Conservation (phyloP, 2,113 vertebrate genomes). For the Caloenas nicobarica region DNA sequence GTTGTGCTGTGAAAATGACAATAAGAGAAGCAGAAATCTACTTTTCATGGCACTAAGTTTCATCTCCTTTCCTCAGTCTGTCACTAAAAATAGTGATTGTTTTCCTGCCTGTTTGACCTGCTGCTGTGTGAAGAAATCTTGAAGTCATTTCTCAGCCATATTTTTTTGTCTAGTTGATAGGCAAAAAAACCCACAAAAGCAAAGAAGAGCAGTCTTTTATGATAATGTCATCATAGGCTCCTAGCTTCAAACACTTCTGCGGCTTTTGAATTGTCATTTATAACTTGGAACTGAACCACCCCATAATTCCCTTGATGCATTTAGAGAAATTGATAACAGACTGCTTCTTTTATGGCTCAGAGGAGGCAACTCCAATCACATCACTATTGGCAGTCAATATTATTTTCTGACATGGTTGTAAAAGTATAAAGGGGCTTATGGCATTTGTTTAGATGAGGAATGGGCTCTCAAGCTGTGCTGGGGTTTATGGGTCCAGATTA, state of each 20-base stretch:
- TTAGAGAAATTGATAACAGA: slow-evolving; percentile 91
- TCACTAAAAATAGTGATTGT: slow-evolving; percentile 75
- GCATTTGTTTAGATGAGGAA: slow-evolving; percentile 85
- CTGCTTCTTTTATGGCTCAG: slow-evolving; percentile 79
- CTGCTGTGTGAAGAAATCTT: slow-evolving; percentile 78
- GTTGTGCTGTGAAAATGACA: slow-evolving; percentile 4
- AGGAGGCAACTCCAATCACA: slow-evolving; percentile 81
- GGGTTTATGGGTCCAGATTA: slow-evolving; percentile 79
- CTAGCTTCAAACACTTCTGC: slow-evolving; percentile 84
- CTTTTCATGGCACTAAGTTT: slow-evolving; percentile 21
- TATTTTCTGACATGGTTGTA: slow-evolving; percentile 82
- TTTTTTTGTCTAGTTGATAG: slow-evolving; percentile 76
- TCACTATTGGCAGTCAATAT: slow-evolving; percentile 84
- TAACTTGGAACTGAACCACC: slow-evolving; percentile 85
- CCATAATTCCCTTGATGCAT: slow-evolving; percentile 82
- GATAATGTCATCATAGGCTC: slow-evolving; percentile 82
- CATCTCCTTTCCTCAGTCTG: slow-evolving; percentile 51
- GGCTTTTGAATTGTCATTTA: slow-evolving; percentile 91
- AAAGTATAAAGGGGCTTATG: slow-evolving; percentile 83
- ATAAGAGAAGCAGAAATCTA: slow-evolving; percentile 47
- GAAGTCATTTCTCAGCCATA: slow-evolving; percentile 76
- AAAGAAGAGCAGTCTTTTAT: slow-evolving; percentile 79
- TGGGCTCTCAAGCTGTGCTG: slow-evolving; percentile 79
- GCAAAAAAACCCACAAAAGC: slow-evolving; percentile 74
- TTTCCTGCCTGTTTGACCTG: slow-evolving; percentile 76